Percentiles rank a stretch among this genome's conserved stretches.
phyloP scores from a whole-genome alignment of 1,140 invertebrate genomes.

The Cydia amplana region DNA sequence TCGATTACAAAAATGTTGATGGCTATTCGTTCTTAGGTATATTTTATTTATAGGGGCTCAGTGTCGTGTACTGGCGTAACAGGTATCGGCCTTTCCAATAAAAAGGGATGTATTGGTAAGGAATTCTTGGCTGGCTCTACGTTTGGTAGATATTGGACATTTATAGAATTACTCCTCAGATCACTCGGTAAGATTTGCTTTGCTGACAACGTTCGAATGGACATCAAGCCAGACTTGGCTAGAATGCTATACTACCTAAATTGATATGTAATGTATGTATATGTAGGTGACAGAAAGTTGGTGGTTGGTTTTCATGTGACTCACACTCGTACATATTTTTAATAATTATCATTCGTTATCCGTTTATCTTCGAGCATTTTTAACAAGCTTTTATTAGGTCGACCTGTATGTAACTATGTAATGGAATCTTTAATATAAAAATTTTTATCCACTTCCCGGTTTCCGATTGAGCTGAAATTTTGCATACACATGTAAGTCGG shows the following conservation, averaged over 20 bases:
- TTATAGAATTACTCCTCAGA: conserved; percentile 25
- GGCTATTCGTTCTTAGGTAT: background rate
- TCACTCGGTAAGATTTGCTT: conserved; percentile 9
- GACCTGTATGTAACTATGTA: too few relatives aligned
- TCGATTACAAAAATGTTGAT: conserved; percentile 9
- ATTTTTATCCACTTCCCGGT: too few relatives aligned
- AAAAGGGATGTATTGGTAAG: conserved; percentile 28
- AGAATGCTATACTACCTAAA: background rate
- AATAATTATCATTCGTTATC: too few relatives aligned
- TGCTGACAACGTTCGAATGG: background rate
- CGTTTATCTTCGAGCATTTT: too few relatives aligned
- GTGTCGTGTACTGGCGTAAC: background rate
- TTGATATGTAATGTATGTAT: background rate
- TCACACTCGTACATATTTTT: too few relatives aligned
- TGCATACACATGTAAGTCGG: too few relatives aligned
- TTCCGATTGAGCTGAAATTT: too few relatives aligned
- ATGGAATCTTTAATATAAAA: too few relatives aligned
- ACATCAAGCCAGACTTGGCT: background rate
- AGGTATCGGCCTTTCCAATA: conserved; percentile 27
- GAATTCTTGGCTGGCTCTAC: conserved; percentile 6
- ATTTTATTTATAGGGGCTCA: conserved; percentile 6
- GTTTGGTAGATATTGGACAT: conserved; percentile 16
- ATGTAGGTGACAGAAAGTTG: too few relatives aligned
- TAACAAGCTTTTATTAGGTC: too few relatives aligned
- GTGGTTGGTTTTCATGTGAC: too few relatives aligned